Evolutionary conservation across 2,113 vertebrate genomes (phyloP), one percentile per base, ranked within the genome.

Genomic region (Melospiza melodia): DNA sequence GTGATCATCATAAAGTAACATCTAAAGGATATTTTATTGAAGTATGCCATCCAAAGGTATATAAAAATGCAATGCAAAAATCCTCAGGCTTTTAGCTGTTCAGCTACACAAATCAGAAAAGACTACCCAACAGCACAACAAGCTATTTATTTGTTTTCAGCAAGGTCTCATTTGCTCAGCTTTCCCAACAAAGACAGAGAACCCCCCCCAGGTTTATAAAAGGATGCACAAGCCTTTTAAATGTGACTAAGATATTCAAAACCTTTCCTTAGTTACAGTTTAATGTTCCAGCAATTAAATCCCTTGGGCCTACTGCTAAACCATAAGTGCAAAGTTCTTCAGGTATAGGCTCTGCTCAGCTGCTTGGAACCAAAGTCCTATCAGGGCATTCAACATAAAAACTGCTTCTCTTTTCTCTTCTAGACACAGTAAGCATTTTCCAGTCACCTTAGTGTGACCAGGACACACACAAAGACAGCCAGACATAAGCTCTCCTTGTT

Each of bases 1-100:
- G 87, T 1, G 48, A 96, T 68, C 86, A 81, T 77, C 86, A 85
- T 30, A 44, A 89, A 95, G 89, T 33, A 88, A 37, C 86, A 95
- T 73, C 96, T 92, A 76, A 95, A 82, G 78, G 94, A 89, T 67
- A 75, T 68, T 95, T 76, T 46, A 6, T 88, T 96, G 52, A 77
- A 94, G 82, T 68, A 73, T 71, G 78, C 73, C 76, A 63, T 83
- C 76, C 90, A 59, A 82, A 94, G 80, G 46, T 33, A 54, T 10
- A 74, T 25, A 46, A 82, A 87, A 95, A 55, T 2, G 10, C 62
- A 74, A 71, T 2, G 6, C 52, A 86, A 51, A 62, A 68, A 80
- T 16, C 25, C 8, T 90, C n/a, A 41, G 10, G 41, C 43, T 63
- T 82, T 78, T 74, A 21, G 35, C 24, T 67, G 51, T 66, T 74